Base-by-base conservation (phyloP, 1,140 invertebrate species). In the Sarcophaga bullata region DNA sequence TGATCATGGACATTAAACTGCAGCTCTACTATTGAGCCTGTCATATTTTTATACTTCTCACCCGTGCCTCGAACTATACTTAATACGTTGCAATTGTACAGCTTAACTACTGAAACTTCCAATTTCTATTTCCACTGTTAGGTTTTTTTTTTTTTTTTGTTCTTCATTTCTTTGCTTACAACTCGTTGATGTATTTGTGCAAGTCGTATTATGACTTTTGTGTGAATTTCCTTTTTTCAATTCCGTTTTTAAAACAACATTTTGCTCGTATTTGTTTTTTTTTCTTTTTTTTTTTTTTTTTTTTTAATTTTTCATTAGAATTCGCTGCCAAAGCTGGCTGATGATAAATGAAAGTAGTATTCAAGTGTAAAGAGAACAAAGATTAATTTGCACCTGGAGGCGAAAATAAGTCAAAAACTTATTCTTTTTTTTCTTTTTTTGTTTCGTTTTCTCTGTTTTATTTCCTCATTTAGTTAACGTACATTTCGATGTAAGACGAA, bases 321-420 rank as follows among this genome's bases (percentile, higher is more conserved):
- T 19, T 68, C 17, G 54, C 62, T 19, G 62, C 17, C 25, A 37
- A 4, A 37, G 15, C n/a, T 68, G 62, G n/a, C 62, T 68, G 17
- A 73, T 73, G 73, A 76, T 76, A 76, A 76, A 76, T 76, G 73
- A 76, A 76, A 76, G 73, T 76, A 47, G 73, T 49, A 76, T 76
- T 76, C 73, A 76, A 49, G 73, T 76, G 73, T 76, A 76, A 76
- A 76, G 47, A 49, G 73, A 49, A 49, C 73, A 76, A 76, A 49
- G 73, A 76, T 76, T 76, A 76, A 76, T 76, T 76, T 76, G 73
- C 73, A 76, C 73, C 73, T 76, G 73, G n/a, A 76, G 73, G 46
- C 46, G 5, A 17, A 47, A 76, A 50, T 17, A 76, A 76, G 73
- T 68, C 62, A 68, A 68, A 68, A 68, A 68, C 62, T 68, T 52